Conservation (phyloP, 2,797 vertebrate genomes). For the Cynodonichthys magdalenae region DNA sequence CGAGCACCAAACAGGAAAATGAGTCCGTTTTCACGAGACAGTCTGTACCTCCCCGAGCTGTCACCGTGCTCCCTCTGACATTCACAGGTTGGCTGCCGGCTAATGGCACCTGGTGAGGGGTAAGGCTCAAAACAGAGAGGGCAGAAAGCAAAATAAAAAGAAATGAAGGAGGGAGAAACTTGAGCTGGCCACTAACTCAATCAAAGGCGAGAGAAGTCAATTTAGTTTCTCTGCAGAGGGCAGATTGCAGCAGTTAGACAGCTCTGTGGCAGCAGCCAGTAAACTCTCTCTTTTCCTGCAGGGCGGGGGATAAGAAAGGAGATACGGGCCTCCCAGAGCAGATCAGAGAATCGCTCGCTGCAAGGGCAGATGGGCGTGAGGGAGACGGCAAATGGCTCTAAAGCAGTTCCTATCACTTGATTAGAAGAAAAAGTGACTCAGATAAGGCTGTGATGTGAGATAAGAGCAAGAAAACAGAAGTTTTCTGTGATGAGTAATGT, state of each 20-base stretch:
- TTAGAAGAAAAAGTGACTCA: constrained; percentile 50
- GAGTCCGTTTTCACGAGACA: constrained; percentile 46
- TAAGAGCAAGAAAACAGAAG: constrained; percentile 44
- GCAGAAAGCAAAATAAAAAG: constrained; percentile 47
- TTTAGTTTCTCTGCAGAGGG: constrained; percentile 76
- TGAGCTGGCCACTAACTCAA: constrained; percentile 74
- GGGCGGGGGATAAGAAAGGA: constrained; percentile 40
- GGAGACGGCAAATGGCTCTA: constrained; percentile 60
- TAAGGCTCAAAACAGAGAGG: constrained; percentile 49
- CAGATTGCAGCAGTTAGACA: constrained; percentile 68
- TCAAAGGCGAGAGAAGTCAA: constrained; percentile 75
- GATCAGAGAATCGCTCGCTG: constrained; percentile 56
- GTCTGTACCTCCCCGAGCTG: constrained; percentile 50
- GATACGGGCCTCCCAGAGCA: constrained; percentile 38
- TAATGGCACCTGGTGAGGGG: constrained; percentile 35
- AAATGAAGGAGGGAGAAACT: constrained; percentile 67
- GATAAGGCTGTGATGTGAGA: constrained; percentile 41
- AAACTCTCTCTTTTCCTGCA: constrained; percentile 41
- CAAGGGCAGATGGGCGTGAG: constrained; percentile 52
- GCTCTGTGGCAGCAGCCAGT: constrained; percentile 48
- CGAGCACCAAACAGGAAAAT: constrained; percentile 62
- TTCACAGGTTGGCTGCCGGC: constrained; percentile 55
- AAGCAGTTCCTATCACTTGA: constrained; percentile 61
- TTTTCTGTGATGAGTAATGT: constrained; percentile 28
- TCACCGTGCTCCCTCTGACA: constrained; percentile 61